These are phyloP conservation scores for Eupithecia inturbata DNA, from an alignment of 2,888 invertebrate genomes.

Conservation along the genomic window DNA sequence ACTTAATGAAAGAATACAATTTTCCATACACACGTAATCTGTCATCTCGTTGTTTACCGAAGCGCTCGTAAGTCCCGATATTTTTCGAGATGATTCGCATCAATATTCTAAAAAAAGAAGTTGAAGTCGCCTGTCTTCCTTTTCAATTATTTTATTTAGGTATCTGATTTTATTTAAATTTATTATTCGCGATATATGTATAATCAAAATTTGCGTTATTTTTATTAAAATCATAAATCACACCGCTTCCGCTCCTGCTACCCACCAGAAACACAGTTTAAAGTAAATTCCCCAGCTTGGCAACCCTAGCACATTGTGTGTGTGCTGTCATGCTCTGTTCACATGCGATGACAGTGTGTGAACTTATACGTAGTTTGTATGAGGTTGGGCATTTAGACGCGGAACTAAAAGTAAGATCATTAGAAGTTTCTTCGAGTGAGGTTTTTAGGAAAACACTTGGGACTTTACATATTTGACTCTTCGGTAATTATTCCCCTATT, in stretches of 20 bases:
- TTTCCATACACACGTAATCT: too few species aligned
- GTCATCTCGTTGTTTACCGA: too few species aligned
- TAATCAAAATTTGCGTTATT: too few species aligned
- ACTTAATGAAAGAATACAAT: too few species aligned
- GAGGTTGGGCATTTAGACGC: neutral
- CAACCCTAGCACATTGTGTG: constrained; percentile 29
- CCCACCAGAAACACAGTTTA: neutral
- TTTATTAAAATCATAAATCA: neutral
- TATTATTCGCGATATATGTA: too few species aligned
- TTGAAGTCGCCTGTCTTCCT: too few species aligned
- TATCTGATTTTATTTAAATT: too few species aligned
- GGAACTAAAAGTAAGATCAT: constrained; percentile 14
- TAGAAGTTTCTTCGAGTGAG: neutral
- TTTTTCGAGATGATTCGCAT: too few species aligned
- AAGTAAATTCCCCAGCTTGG: neutral
- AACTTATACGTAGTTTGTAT: constrained; percentile 37
- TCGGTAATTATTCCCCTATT: neutral
- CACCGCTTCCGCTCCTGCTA: neutral
- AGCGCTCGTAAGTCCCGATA: too few species aligned
- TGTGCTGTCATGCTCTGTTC: constrained; percentile 7
- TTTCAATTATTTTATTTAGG: too few species aligned
- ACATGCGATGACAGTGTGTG: constrained; percentile 41
- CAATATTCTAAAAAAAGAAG: too few species aligned
- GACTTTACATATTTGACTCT: neutral
- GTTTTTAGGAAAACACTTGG: neutral